phyloP scores from a whole-genome alignment of 2,888 invertebrate species.

The Eupithecia centaureata region DNA sequence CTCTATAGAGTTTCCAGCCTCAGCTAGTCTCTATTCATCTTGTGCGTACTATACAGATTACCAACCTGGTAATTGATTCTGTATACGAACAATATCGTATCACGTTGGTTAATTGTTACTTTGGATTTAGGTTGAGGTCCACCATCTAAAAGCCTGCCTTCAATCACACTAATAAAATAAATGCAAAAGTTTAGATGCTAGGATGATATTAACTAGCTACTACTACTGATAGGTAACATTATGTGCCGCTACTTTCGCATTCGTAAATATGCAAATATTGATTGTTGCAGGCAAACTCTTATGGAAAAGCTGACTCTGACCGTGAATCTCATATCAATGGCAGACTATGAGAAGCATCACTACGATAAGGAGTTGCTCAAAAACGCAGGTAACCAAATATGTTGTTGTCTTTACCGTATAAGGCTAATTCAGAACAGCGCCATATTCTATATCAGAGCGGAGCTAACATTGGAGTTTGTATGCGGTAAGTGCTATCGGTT shows the following conservation, averaged over 20 bases:
- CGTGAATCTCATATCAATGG: conserved; percentile 94
- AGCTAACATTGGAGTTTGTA: too few species aligned
- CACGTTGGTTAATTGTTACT: neutral
- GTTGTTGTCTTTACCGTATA: neutral
- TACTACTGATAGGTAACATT: neutral
- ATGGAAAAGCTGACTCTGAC: conserved; percentile 89
- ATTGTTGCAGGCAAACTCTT: conserved; percentile 76
- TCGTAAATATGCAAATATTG: neutral
- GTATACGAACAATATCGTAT: neutral
- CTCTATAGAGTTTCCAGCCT: neutral
- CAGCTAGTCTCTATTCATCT: neutral
- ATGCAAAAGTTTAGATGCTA: too few species aligned
- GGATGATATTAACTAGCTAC: neutral
- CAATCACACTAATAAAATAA: neutral
- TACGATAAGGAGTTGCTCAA: conserved; percentile 96
- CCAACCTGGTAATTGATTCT: neutral
- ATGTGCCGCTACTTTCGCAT: neutral
- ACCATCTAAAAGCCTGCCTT: neutral
- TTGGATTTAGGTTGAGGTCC: neutral
- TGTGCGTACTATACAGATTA: too few species aligned
- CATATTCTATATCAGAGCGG: too few species aligned
- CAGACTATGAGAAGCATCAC: conserved; percentile 96
- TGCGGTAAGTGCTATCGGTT: too few species aligned
- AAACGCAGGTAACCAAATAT: conserved; percentile 84
- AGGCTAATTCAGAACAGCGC: neutral